These are phyloP conservation scores for Ciona savignyi DNA, from an alignment of 23 tunicate species.

Conservation along the genomic window DNA sequence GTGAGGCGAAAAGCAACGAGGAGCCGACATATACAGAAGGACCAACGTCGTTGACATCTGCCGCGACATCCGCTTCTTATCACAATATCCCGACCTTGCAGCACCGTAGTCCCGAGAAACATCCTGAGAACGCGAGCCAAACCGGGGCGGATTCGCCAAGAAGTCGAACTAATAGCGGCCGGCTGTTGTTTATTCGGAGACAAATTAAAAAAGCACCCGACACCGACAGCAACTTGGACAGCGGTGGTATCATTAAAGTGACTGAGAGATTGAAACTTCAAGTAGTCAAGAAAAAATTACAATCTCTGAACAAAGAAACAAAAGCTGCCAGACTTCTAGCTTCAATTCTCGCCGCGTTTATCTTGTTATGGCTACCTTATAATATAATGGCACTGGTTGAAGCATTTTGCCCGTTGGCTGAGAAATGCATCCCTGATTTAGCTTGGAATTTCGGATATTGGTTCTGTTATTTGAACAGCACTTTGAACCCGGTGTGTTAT, in stretches of 20 bases:
- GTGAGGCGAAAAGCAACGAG: too few relatives aligned
- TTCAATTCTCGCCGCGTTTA: conserved; percentile 82
- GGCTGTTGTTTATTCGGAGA: neutral
- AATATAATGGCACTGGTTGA: conserved; percentile 66
- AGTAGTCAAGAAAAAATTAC: conserved; percentile 28
- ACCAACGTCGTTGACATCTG: too few relatives aligned
- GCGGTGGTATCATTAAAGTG: conserved; percentile 15
- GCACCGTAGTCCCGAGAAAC: too few relatives aligned
- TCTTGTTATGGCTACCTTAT: conserved; percentile 89
- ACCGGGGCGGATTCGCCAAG: too few relatives aligned
- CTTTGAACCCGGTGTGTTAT: conserved; percentile 89
- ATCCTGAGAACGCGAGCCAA: too few relatives aligned
- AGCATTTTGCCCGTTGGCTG: conserved; percentile 42
- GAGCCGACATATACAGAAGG: too few relatives aligned
- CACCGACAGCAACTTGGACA: neutral
- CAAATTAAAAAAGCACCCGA: neutral
- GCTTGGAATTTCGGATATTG: conserved; percentile 93
- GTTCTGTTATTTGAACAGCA: conserved; percentile 93
- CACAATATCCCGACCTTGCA: too few relatives aligned
- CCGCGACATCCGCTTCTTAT: too few relatives aligned
- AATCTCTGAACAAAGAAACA: conserved; percentile 48
- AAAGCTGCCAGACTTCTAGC: conserved; percentile 79
- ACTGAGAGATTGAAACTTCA: conserved; percentile 14
- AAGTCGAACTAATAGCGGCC: neutral
- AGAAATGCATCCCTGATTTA: conserved; percentile 36